Percentiles rank a stretch among this genome's conserved stretches.
Evolutionary conservation across 23 tunicate genomes (phyloP).

Genomic region (Oikopleura vanhoeffeni): DNA sequence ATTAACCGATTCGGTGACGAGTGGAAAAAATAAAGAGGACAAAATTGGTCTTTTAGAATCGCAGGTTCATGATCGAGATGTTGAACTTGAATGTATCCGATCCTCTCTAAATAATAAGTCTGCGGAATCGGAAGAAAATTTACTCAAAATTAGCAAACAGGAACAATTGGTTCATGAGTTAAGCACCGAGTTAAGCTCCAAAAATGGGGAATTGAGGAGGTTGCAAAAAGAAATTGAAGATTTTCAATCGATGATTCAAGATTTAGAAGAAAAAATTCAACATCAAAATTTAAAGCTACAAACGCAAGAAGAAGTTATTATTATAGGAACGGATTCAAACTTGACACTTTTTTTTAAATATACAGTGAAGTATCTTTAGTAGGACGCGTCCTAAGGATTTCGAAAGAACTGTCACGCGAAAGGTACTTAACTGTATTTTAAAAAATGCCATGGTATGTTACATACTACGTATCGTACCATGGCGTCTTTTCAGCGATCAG

Average conservation of each 20-base stretch:
- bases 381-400: too few relatives aligned
- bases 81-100: background rate
- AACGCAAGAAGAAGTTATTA: constrained; percentile 5
- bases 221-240: background rate
- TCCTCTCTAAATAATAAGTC: background rate
- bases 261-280: background rate
- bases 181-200: background rate
- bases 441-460: too few relatives aligned
- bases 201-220: background rate
- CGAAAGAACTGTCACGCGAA: too few relatives aligned
- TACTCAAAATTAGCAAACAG: background rate
- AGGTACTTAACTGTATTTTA: too few relatives aligned
- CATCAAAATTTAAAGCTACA: background rate
- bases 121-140: background rate
- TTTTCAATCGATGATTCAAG: background rate
- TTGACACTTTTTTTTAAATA: too few relatives aligned
- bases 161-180: constrained; percentile 6
- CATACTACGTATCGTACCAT: too few relatives aligned
- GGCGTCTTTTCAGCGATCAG: too few relatives aligned
- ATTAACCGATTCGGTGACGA: background rate
- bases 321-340: background rate
- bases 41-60: background rate
- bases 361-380: too few relatives aligned
- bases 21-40: background rate
- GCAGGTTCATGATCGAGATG: constrained; percentile 11